These are phyloP conservation scores for Tanypteryx hageni DNA, from an alignment of 2,888 invertebrate genomes.

Conservation along the genomic window DNA sequence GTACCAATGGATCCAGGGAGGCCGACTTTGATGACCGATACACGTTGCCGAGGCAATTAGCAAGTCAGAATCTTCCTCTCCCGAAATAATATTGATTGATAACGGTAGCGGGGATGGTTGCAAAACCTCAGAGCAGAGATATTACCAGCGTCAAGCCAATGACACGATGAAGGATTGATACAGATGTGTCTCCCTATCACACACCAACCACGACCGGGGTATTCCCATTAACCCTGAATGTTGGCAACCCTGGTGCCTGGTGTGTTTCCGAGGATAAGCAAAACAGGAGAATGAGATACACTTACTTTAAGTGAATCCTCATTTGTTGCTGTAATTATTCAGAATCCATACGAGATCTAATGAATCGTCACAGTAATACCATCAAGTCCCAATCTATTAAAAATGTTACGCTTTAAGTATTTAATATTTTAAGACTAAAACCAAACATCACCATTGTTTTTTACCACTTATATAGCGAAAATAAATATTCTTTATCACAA, in stretches of 20 bases:
- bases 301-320: too few species aligned
- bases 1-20: slow-evolving; percentile 40
- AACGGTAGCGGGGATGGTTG: slow-evolving; percentile 9
- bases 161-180: slow-evolving; percentile 63
- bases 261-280: background rate
- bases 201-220: slow-evolving; percentile 2
- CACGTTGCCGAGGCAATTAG: slow-evolving; percentile 54
- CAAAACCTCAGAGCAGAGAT: slow-evolving; percentile 49
- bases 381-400: background rate
- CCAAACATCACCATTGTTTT: background rate
- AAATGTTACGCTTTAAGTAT: background rate
- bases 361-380: too few species aligned
- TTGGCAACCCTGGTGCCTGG: background rate
- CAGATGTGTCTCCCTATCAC: slow-evolving; percentile 13
- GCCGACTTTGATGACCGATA: slow-evolving; percentile 58
- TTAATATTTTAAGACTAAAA: background rate
- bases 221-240: slow-evolving; percentile 3
- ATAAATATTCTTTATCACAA: too few species aligned
- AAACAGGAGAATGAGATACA: background rate
- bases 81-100: slow-evolving; percentile 63
- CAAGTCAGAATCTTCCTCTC: slow-evolving; percentile 50
- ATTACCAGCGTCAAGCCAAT: slow-evolving; percentile 41
- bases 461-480: too few species aligned
- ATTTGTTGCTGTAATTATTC: too few species aligned
- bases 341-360: too few species aligned